Conservation (phyloP, 2,113 vertebrate species). For the Aldabrachelys gigantea region DNA sequence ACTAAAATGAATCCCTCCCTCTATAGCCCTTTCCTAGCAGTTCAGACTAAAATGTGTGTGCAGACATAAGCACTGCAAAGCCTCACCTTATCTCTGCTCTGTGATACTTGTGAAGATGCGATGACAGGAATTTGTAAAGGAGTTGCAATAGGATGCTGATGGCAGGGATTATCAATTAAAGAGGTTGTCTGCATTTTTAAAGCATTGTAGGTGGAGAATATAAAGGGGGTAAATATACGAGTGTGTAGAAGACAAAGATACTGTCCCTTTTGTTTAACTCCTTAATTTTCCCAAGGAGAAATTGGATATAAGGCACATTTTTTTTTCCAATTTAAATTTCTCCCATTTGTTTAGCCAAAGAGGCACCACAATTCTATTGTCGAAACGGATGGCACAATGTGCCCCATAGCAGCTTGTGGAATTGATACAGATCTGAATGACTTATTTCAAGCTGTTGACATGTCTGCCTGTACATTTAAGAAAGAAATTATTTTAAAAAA, state of each 20-base stretch:
- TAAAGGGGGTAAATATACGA: slow-evolving; percentile 28
- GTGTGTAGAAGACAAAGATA: slow-evolving; percentile 30
- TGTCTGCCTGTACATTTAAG: not conserved
- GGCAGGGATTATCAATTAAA: slow-evolving; percentile 51
- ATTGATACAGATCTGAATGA: not conserved
- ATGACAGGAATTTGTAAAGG: slow-evolving; percentile 19
- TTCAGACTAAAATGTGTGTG: slow-evolving; percentile 16
- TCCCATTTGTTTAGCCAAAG: not conserved
- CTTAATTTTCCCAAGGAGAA: slow-evolving; percentile 59
- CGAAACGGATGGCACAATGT: not conserved
- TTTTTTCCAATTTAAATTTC: slow-evolving; percentile 12
- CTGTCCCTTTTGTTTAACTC: no score
- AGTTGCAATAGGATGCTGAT: slow-evolving; percentile 40
- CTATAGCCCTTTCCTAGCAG: not conserved
- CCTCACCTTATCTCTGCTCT: slow-evolving; percentile 40
- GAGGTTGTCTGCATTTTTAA: slow-evolving; percentile 43
- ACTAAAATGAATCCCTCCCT: not conserved
- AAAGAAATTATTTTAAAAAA: not conserved
- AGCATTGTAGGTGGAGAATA: slow-evolving; percentile 42
- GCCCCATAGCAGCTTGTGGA: not conserved
- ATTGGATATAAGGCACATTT: not conserved
- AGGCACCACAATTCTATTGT: not conserved
- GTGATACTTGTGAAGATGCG: not conserved
- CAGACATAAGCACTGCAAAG: slow-evolving; percentile 46
- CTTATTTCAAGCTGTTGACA: not conserved